Base-by-base conservation (phyloP, 2,113 vertebrate species). In the Cranoglanis bouderius region DNA sequence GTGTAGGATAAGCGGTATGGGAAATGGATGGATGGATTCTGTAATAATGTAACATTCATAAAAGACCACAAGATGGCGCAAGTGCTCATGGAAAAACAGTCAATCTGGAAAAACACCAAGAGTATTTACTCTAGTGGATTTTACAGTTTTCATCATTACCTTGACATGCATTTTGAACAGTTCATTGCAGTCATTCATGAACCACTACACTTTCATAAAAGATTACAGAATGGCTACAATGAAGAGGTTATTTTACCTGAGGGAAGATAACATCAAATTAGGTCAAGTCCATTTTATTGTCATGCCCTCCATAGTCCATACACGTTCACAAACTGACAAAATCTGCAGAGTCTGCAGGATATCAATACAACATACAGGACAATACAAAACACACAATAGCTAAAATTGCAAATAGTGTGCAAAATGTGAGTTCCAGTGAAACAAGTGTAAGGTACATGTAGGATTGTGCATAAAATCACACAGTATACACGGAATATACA, bases 21-120 rank as follows among this genome's bases (percentile, higher is more conserved):
- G 10, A 49, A 49, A 49, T 49, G 46, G 46, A 49, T 49, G 46
- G 46, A 49, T 19, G 38, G 35, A 43, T 46, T 77, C 35, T 40
- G 1, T 24, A 9, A 21, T 24, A 75, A 67, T 83, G 57, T 55
- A 43, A 46, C 24, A 70, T 35, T 35, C 4, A 16, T 32, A 26
- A 65, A 88, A 6, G 26, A 55, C 84, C 89, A 90, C 87, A 86
- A 86, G 89, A 67, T 88, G 89, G 89, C 77, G 57, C 38, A 26
- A 67, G 40, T 61, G 83, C 24, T 61, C 77, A 61, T 55, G 19
- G 16, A 75, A 88, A 81, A 38, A 72, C 12, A 63, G 43, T 24
- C 24, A 13, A 84, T 6, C 21, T 38, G 18, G n/a, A 57, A 57
- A 59, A 38, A 57, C n/a, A 10, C 16, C 6, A 51, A 29, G 12